A percentile compares a stretch with the other conserved stretches of the same genome.
phyloP scores from a whole-genome alignment of 2,888 invertebrate species.

The Euclidia mi region DNA sequence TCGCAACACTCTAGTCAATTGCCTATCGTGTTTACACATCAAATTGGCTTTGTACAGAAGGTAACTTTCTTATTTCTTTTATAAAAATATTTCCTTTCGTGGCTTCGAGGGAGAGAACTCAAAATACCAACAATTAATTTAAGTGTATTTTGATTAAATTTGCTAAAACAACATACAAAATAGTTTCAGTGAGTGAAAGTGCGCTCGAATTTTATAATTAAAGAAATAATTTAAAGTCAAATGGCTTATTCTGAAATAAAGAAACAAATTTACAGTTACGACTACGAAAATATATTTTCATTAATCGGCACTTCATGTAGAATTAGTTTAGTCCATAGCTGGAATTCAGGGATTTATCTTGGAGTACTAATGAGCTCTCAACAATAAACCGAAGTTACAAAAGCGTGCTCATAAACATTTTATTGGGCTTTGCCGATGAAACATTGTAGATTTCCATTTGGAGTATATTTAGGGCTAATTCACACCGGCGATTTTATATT shows the following conservation, averaged over 20 bases:
- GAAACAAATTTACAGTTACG: not conserved
- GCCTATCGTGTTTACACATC: constrained; percentile 50
- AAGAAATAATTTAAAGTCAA: constrained; percentile 8
- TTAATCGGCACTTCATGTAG: not conserved
- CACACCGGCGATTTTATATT: constrained; percentile 53
- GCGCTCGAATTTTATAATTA: not conserved
- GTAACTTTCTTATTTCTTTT: constrained; percentile 31
- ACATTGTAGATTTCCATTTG: constrained; percentile 70
- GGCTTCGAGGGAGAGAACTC: not conserved
- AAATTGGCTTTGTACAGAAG: constrained; percentile 45
- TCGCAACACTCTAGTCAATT: constrained; percentile 24
- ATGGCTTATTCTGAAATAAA: not conserved
- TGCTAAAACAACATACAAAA: not conserved
- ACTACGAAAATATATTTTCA: too few species aligned
- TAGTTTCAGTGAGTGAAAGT: too few species aligned
- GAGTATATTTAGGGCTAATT: constrained; percentile 60
- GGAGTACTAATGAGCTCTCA: constrained; percentile 47
- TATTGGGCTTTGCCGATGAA: constrained; percentile 66
- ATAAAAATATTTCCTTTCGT: not conserved
- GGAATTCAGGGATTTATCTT: constrained; percentile 42
- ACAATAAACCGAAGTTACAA: constrained; percentile 65
- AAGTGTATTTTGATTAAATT: not conserved
- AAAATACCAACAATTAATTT: not conserved
- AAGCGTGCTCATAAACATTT: constrained; percentile 77
- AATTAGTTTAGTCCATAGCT: constrained; percentile 15